phyloP scores from a whole-genome alignment of 2,888 invertebrate species.

The Stegophylla sp. region DNA sequence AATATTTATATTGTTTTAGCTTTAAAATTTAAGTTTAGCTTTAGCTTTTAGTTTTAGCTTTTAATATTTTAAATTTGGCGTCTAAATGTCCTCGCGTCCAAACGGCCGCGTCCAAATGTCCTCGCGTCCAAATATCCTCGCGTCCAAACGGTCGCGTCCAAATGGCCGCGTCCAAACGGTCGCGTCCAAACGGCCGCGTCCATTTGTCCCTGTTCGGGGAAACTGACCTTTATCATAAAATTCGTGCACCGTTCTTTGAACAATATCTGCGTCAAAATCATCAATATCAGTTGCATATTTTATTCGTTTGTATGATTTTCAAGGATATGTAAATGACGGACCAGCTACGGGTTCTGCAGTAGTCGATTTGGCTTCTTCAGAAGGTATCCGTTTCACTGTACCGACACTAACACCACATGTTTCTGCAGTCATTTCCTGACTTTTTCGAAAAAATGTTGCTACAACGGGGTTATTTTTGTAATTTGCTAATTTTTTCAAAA shows the following conservation, averaged over 20 bases:
- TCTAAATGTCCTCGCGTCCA: too few relatives aligned
- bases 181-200: too few relatives aligned
- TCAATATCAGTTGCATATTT: conserved; percentile 37
- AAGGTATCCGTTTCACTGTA: conserved; percentile 17
- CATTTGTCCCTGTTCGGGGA: too few relatives aligned
- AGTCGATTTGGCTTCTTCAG: background rate
- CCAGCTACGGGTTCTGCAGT: background rate
- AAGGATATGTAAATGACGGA: conserved; percentile 11
- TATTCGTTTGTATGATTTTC: conserved; percentile 4
- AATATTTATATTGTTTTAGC: too few relatives aligned
- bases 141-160: too few relatives aligned
- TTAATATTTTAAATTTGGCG: too few relatives aligned
- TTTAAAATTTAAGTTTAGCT: too few relatives aligned
- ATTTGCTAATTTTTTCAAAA: conserved; percentile 9
- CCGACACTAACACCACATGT: conserved; percentile 26
- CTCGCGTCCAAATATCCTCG: too few relatives aligned
- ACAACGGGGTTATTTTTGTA: conserved; percentile 9
- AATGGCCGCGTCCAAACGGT: too few relatives aligned
- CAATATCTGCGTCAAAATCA: conserved; percentile 42
- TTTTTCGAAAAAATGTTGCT: conserved; percentile 30
- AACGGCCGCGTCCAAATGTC: too few relatives aligned
- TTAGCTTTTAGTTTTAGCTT: too few relatives aligned
- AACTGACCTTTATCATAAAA: conserved; percentile 42
- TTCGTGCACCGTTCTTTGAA: conserved; percentile 21
- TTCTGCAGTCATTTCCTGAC: conserved; percentile 26